These are phyloP conservation scores for Paracanthobrama guichenoti DNA, from an alignment of 2,113 vertebrate species.

Conservation along the genomic window DNA sequence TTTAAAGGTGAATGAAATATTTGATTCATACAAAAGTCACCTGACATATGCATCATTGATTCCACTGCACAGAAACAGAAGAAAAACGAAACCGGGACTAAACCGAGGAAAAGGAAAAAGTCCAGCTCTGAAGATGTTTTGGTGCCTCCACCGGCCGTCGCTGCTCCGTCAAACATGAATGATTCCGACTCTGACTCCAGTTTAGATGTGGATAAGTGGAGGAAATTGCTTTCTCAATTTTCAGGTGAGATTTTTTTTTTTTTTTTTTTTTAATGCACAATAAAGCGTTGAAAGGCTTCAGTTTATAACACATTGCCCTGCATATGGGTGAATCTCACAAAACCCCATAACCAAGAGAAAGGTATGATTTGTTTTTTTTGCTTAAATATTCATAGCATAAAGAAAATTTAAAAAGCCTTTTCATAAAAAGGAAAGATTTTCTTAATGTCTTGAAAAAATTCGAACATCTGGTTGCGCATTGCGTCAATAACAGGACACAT, in stretches of 20 bases:
- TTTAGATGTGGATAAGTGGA: constrained; percentile 79
- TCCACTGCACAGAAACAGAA: constrained; percentile 48
- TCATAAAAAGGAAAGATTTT: too few relatives aligned
- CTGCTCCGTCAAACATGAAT: constrained; percentile 29
- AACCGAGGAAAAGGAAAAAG: constrained; percentile 52
- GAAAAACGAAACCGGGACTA: constrained; percentile 45
- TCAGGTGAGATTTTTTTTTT: too few relatives aligned
- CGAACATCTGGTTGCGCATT: too few relatives aligned
- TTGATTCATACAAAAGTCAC: constrained; percentile 38
- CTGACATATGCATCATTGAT: not conserved
- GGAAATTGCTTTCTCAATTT: constrained; percentile 60
- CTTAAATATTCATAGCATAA: not conserved
- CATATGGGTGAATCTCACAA: not conserved
- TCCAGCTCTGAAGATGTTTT: not conserved
- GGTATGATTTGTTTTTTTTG: too few relatives aligned
- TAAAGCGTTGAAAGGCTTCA: not conserved
- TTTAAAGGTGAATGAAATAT: not conserved
- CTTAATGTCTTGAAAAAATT: too few relatives aligned
- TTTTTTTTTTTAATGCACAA: not conserved
- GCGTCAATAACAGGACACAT: too few relatives aligned
- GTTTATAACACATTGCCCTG: not conserved
- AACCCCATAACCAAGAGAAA: not conserved
- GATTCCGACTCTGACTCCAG: constrained; percentile 78
- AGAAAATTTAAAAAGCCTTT: not conserved
- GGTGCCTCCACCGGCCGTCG: not conserved